Conservation (phyloP, 2,113 vertebrate species). For the Triplophysa tibetana region DNA sequence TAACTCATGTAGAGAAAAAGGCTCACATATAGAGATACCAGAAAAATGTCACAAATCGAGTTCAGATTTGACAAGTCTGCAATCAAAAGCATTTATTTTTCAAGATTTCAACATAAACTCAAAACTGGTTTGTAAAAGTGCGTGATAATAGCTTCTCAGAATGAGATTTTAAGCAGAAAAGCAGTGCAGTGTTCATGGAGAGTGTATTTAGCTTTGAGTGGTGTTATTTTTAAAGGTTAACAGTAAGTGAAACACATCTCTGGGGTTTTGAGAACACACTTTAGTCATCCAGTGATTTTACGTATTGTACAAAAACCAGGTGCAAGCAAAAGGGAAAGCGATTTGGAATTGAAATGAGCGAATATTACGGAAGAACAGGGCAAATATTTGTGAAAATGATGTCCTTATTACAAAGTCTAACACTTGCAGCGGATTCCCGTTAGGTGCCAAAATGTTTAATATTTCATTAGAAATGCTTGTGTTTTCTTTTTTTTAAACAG, state of each 20-base stretch:
- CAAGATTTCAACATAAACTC: too few species aligned
- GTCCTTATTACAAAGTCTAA: conserved; percentile 26
- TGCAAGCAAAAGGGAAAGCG: not conserved
- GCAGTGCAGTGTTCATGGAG: not conserved
- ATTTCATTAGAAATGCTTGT: conserved; percentile 37
- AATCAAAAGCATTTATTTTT: too few species aligned
- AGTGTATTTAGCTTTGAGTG: not conserved
- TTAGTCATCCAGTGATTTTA: not conserved
- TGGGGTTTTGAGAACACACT: not conserved
- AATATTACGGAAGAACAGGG: not conserved
- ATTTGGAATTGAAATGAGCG: not conserved
- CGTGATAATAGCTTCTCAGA: not conserved
- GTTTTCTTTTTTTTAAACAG: not conserved
- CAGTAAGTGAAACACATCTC: not conserved
- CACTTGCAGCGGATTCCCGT: not conserved
- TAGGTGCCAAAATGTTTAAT: conserved; percentile 26
- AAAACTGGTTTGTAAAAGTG: not conserved
- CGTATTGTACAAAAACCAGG: not conserved
- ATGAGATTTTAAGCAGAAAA: not conserved
- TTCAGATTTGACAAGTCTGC: too few species aligned
- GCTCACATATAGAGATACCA: too few species aligned
- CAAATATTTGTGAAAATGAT: conserved; percentile 21
- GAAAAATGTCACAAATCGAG: too few species aligned
- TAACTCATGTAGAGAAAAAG: too few species aligned
- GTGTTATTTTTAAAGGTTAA: not conserved